Conservation (phyloP, 2,888 invertebrate genomes). For the Trichacis sp. region DNA sequence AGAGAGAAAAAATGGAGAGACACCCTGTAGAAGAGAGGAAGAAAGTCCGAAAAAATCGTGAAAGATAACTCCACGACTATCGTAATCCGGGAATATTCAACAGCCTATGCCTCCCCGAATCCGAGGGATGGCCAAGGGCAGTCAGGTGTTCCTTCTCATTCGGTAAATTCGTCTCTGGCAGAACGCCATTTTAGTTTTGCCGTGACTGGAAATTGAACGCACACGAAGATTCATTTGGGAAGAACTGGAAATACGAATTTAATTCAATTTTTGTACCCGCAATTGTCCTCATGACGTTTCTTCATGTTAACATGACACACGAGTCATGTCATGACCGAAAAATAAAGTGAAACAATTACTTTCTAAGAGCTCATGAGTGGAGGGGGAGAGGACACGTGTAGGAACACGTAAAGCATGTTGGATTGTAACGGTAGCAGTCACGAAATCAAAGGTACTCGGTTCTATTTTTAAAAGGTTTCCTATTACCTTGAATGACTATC, state of each 20-base stretch:
- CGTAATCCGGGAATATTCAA: constrained; percentile 13
- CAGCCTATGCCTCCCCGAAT: too few relatives aligned
- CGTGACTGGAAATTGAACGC: too few relatives aligned
- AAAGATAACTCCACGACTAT: constrained; percentile 19
- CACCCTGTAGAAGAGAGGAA: constrained; percentile 38
- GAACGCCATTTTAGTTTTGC: too few relatives aligned
- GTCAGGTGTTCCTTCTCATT: too few relatives aligned
- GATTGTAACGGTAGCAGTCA: constrained; percentile 61
- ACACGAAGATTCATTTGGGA: too few relatives aligned
- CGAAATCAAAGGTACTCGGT: constrained; percentile 52
- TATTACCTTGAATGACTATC: constrained; percentile 66
- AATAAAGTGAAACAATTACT: constrained; percentile 16
- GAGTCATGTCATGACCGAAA: not conserved
- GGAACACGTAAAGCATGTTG: constrained; percentile 45
- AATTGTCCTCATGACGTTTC: constrained; percentile 2
- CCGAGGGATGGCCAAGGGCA: too few relatives aligned
- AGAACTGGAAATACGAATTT: too few relatives aligned
- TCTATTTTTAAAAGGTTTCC: constrained; percentile 66
- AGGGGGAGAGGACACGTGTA: constrained; percentile 34
- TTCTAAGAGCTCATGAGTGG: constrained; percentile 17
- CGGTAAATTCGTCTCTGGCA: too few relatives aligned
- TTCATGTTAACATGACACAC: constrained; percentile 2
- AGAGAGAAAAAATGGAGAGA: constrained; percentile 30
- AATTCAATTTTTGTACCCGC: not conserved
- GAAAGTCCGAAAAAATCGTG: constrained; percentile 35